Percentiles rank a stretch among this genome's conserved stretches.
Conservation (phyloP, 2,797 vertebrate genomes). For the Cynopterus sphinx region DNA sequence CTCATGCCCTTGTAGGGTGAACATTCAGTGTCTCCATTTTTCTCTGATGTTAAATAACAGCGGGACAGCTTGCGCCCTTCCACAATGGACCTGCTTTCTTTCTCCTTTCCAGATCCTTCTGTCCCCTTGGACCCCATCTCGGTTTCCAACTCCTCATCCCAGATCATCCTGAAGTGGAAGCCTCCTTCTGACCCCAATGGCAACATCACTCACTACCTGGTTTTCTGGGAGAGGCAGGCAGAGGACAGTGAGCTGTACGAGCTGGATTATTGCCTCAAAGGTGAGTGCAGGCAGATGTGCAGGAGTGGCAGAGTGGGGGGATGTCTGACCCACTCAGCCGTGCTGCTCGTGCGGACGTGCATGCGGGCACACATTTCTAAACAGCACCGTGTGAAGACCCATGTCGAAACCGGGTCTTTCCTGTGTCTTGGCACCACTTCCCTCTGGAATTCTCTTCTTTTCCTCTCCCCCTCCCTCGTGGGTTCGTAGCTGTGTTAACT, state of each 20-base stretch:
- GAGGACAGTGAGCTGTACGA: constrained; percentile 95
- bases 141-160: constrained; percentile 95
- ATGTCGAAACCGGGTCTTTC: neutral
- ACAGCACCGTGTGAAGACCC: neutral
- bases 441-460: neutral
- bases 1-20: rapidly evolving
- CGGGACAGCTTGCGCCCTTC: rapidly evolving
- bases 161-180: constrained; percentile 98
- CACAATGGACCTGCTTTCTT: neutral
- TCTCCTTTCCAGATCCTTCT: constrained; percentile 89
- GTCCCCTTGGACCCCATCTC: constrained; percentile 96
- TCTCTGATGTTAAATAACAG: neutral
- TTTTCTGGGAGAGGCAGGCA: constrained; percentile 92
- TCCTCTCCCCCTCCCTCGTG: no score
- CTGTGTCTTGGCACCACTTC: neutral
- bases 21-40: neutral
- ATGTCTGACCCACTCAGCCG: rapidly evolving
- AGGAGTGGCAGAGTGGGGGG: neutral
- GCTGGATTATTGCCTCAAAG: constrained; percentile 96
- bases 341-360: rapidly evolving
- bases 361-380: neutral
- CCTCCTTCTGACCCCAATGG: constrained; percentile 95
- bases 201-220: constrained; percentile 97
- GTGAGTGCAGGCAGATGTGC: constrained; percentile 76
- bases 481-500: neutral